phyloP scores from a whole-genome alignment of 2,888 invertebrate genomes.

The Leptura quadrifasciata region DNA sequence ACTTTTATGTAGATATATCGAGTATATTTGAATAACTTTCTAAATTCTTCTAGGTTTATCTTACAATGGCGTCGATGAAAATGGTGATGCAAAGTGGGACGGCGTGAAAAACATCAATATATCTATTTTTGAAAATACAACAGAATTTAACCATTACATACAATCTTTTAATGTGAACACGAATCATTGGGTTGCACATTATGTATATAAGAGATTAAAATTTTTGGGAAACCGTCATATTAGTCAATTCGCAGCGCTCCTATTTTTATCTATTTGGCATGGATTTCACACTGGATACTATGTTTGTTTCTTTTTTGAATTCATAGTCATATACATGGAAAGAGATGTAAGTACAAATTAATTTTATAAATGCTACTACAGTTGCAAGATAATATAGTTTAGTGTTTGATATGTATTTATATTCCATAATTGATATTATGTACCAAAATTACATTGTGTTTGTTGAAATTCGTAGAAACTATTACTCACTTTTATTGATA shows the following conservation, averaged over 20 bases:
- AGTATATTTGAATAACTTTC: background rate
- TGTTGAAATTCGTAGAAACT: too few species aligned
- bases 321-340: constrained; percentile 89
- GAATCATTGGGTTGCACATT: constrained; percentile 94
- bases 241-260: constrained; percentile 88
- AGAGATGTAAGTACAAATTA: constrained; percentile 80
- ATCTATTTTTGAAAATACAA: constrained; percentile 87
- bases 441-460: too few species aligned
- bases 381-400: background rate
- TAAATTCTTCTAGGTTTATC: constrained; percentile 66
- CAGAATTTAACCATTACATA: constrained; percentile 91
- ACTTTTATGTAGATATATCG: background rate
- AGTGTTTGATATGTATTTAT: too few species aligned
- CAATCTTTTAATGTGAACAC: constrained; percentile 96
- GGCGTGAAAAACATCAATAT: constrained; percentile 93
- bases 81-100: constrained; percentile 84
- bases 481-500: too few species aligned
- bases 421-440: too few species aligned
- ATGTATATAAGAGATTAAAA: constrained; percentile 94
- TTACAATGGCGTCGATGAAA: constrained; percentile 84
- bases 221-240: constrained; percentile 88
- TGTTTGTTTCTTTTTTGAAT: constrained; percentile 93
- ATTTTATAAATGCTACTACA: background rate
- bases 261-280: constrained; percentile 97
- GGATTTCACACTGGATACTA: constrained; percentile 97